These are phyloP conservation scores for Anabas testudineus DNA, from an alignment of 2,797 vertebrate genomes.

Conservation along the genomic window DNA sequence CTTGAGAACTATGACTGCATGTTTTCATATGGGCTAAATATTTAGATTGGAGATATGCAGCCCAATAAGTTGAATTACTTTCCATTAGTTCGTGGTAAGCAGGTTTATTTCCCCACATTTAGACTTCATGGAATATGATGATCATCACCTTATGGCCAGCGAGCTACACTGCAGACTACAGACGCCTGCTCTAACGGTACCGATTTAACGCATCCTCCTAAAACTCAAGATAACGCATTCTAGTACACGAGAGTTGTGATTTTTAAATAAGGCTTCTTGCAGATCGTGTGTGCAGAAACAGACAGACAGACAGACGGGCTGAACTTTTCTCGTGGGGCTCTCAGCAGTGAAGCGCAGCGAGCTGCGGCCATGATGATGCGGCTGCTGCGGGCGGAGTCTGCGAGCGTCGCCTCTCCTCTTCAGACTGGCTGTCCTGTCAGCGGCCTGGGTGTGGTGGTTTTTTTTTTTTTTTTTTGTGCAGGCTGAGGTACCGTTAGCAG, in stretches of 20 bases:
- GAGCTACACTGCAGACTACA: not conserved
- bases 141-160: not conserved
- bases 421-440: slow-evolving; percentile 77
- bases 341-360: not conserved
- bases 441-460: slow-evolving; percentile 87
- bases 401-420: slow-evolving; percentile 42
- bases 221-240: no score
- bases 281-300: no score
- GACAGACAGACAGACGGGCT: no score
- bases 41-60: no score
- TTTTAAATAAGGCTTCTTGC: no score
- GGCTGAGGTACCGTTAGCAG: slow-evolving; percentile 88
- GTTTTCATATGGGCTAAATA: no score
- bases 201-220: no score
- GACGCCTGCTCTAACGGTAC: not conserved
- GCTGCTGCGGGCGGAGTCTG: slow-evolving; percentile 78
- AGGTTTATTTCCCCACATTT: no score
- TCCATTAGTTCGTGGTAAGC: no score
- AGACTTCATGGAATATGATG: not conserved
- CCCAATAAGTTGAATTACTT: no score
- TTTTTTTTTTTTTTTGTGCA: slow-evolving; percentile 14
- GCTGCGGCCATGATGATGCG: slow-evolving; percentile 62
- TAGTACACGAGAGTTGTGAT: not conserved
- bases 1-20: no score
- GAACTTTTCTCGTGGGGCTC: not conserved